Evolutionary conservation across 2,888 invertebrate species (phyloP).

Genomic region (Ornithoptera alexandrae): DNA sequence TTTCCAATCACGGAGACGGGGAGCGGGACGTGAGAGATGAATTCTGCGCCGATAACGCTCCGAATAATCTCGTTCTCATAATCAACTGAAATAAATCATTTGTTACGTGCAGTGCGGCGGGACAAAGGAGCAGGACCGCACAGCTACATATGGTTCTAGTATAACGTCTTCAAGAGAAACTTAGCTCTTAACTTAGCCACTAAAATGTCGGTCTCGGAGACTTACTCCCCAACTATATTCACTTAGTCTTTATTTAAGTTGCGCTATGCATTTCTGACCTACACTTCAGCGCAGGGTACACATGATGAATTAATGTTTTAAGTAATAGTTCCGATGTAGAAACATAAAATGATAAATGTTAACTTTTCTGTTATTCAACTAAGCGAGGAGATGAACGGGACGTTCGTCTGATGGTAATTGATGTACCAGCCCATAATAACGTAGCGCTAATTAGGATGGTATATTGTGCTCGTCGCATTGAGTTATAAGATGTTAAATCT

Average conservation of each 20-base stretch:
- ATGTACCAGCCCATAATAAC: no score
- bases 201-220: background rate
- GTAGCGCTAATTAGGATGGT: no score
- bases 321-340: background rate
- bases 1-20: conserved; percentile 44
- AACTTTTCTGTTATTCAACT: no score
- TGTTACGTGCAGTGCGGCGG: background rate
- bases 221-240: conserved; percentile 17
- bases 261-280: conserved; percentile 4
- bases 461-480: no score
- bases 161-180: background rate
- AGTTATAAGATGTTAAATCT: no score
- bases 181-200: conserved; percentile 10
- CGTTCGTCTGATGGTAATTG: no score
- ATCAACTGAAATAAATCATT: conserved; percentile 3
- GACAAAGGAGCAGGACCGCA: no score
- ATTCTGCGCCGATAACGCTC: conserved; percentile 3
- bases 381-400: no score
- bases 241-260: conserved; percentile 20
- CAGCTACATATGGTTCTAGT: background rate
- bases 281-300: background rate
- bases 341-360: no score
- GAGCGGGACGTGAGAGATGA: conserved; percentile 30
- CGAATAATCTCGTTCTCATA: background rate
- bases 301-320: background rate